phyloP scores from a whole-genome alignment of 2,888 invertebrate species.

The Tetragonula carbonaria region DNA sequence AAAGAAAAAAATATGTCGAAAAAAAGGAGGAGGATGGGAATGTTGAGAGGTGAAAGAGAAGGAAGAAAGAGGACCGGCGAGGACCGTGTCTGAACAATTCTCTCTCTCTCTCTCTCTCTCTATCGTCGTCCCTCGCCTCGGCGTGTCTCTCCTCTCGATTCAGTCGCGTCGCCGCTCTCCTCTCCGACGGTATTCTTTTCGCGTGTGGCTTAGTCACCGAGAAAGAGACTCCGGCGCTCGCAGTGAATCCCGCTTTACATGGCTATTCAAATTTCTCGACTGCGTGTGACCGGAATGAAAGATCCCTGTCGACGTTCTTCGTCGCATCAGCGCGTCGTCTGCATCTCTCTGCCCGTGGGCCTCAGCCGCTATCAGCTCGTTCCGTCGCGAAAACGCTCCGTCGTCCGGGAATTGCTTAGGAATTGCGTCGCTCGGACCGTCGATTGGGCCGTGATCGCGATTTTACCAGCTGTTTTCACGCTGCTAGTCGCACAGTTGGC shows the following conservation, averaged over 20 bases:
- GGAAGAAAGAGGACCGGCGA: neutral
- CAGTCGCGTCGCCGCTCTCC: conserved; percentile 18
- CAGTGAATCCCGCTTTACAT: conserved; percentile 78
- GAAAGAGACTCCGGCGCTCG: conserved; percentile 54
- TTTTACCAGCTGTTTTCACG: too few relatives aligned
- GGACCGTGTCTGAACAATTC: neutral
- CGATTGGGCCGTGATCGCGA: too few relatives aligned
- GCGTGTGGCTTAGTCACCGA: conserved; percentile 81
- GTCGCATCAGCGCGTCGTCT: conserved; percentile 29
- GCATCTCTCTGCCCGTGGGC: conserved; percentile 23
- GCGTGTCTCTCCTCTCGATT: neutral
- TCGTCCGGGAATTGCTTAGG: too few relatives aligned
- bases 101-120: too few relatives aligned
- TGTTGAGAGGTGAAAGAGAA: neutral
- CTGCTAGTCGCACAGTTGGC: too few relatives aligned
- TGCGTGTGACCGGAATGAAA: conserved; percentile 80
- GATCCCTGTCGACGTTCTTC: conserved; percentile 60
- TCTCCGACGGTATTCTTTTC: conserved; percentile 80
- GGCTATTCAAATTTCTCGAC: conserved; percentile 80
- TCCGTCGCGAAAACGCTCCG: neutral
- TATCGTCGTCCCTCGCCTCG: neutral
- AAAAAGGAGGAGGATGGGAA: too few relatives aligned
- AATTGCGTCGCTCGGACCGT: too few relatives aligned
- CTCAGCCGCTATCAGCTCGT: neutral
- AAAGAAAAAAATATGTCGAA: neutral